Conservation (phyloP, 2,888 invertebrate genomes). For the Keiferia lycopersicella region DNA sequence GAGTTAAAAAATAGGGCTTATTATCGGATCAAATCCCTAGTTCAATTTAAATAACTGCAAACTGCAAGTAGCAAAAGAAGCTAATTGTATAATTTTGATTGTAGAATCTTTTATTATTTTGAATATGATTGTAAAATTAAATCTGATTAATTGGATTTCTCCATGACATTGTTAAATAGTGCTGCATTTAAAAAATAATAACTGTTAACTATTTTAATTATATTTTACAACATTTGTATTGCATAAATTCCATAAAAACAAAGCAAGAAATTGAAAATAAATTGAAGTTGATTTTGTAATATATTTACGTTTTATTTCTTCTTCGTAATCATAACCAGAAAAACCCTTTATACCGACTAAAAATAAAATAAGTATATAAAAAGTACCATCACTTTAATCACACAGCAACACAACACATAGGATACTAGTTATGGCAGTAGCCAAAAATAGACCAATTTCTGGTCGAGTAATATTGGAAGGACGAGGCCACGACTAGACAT, state of each 20-base stretch:
- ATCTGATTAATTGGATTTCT: constrained; percentile 55
- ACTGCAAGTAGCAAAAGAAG: constrained; percentile 33
- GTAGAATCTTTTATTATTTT: constrained; percentile 37
- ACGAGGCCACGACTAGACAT: too few relatives aligned
- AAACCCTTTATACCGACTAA: background rate
- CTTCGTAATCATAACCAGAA: background rate
- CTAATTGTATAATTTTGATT: constrained; percentile 45
- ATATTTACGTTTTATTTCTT: constrained; percentile 8
- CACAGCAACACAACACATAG: too few relatives aligned
- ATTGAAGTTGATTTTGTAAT: constrained; percentile 77
- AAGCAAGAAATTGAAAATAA: constrained; percentile 70
- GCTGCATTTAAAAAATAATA: constrained; percentile 78
- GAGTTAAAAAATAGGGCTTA: constrained; percentile 58
- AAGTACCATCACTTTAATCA: too few relatives aligned
- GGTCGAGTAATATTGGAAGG: too few relatives aligned
- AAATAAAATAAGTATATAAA: background rate
- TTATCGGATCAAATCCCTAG: constrained; percentile 63
- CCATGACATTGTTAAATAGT: constrained; percentile 76
- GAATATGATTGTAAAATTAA: constrained; percentile 38
- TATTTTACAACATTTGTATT: constrained; percentile 78
- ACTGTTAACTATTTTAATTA: constrained; percentile 76
- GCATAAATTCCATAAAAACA: constrained; percentile 74
- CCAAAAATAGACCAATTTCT: too few relatives aligned
- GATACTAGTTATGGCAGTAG: too few relatives aligned
- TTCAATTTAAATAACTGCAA: constrained; percentile 49